Evolutionary conservation across 2,113 vertebrate species (phyloP).

Genomic region (Butorides virescens): DNA sequence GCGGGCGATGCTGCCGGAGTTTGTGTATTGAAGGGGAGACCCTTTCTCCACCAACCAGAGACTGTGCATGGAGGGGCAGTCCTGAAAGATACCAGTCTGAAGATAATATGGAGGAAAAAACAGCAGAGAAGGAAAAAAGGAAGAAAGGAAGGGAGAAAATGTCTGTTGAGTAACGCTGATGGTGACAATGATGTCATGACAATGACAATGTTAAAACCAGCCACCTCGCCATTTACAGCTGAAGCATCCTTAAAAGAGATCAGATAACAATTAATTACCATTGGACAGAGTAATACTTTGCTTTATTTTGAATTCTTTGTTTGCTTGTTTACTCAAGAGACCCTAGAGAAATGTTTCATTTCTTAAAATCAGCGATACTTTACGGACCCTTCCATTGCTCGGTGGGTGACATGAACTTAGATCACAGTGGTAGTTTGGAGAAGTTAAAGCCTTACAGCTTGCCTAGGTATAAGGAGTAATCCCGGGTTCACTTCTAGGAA

Average conservation of each 20-base stretch:
- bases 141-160: slow-evolving; percentile 59
- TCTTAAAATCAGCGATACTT: neutral
- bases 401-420: neutral
- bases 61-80: slow-evolving; percentile 84
- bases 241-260: slow-evolving; percentile 23
- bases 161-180: slow-evolving; percentile 54
- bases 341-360: neutral
- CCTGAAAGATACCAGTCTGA: slow-evolving; percentile 79
- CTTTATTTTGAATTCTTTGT: neutral
- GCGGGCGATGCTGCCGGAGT: slow-evolving; percentile 91
- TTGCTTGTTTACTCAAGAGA: neutral
- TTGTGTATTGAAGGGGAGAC: slow-evolving; percentile 91
- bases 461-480: neutral
- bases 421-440: neutral
- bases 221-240: slow-evolving; percentile 4
- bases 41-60: slow-evolving; percentile 77
- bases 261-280: neutral
- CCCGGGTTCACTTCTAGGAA: neutral
- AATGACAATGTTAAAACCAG: slow-evolving; percentile 1
- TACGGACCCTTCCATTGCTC: accelerated
- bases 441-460: neutral
- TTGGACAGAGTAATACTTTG: neutral
- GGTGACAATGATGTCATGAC: neutral
- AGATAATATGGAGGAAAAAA: slow-evolving; percentile 69
- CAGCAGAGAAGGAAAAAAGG: slow-evolving; percentile 62